Evolutionary conservation across 2,888 invertebrate species (phyloP).

Genomic region (Octonoba sinensis): DNA sequence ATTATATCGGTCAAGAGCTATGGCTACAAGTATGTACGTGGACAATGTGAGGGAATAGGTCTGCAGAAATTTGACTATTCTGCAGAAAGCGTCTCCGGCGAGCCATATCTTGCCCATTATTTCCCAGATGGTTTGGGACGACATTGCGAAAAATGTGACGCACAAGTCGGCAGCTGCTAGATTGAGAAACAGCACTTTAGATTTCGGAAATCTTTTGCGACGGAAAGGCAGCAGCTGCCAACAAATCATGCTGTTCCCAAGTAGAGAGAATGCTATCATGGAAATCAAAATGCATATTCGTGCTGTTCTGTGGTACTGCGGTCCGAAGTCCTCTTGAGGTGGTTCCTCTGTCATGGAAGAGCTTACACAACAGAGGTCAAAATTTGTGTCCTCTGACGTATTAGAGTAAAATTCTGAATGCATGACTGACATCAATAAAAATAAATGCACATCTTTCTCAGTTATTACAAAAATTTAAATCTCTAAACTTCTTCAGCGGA

Average conservation of each 20-base stretch:
- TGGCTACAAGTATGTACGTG: conserved; percentile 71
- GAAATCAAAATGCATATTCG: conserved; percentile 25
- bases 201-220: conserved; percentile 37
- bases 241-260: conserved; percentile 48
- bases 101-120: conserved; percentile 69
- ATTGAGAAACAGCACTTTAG: conserved; percentile 59
- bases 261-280: conserved; percentile 48
- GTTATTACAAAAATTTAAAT: too few relatives aligned
- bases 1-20: conserved; percentile 71
- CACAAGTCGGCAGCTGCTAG: conserved; percentile 54
- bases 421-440: background rate
- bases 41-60: conserved; percentile 70
- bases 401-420: conserved; percentile 11
- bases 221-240: conserved; percentile 32
- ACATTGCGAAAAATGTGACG: conserved; percentile 57
- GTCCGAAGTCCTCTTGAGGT: conserved; percentile 39
- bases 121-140: conserved; percentile 70
- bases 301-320: conserved; percentile 51
- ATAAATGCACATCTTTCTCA: too few relatives aligned
- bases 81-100: conserved; percentile 69
- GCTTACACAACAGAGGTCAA: conserved; percentile 3
- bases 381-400: background rate
- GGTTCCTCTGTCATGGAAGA: conserved; percentile 11
- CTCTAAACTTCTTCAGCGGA: too few relatives aligned
- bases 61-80: conserved; percentile 70